Base-by-base conservation (phyloP, 2,113 vertebrate genomes). In the Hipposideros armiger region DNA sequence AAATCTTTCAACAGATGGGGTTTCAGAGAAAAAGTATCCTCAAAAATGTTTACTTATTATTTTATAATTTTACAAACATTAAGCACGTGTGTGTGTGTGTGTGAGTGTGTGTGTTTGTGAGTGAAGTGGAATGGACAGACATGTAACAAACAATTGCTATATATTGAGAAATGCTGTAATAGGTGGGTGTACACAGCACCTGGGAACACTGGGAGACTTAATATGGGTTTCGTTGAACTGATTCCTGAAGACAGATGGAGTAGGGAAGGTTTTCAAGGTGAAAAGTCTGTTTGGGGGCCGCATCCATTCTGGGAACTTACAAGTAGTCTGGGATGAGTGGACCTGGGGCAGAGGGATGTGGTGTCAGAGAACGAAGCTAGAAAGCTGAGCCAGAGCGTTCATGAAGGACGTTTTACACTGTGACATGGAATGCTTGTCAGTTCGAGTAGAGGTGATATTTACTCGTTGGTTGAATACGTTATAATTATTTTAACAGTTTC, bases 401-500 rank as follows among this genome's bases (percentile, higher is more conserved):
- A 40, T 50, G 45, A 84, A n/a, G 62, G 86, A 32, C 45, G 20
- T 84, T 91, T 36, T 58, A 42, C 45, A 13, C 26, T 58, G 30
- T 26, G 56, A 72, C 24, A 13, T 80, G 17, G 28, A 76, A 11
- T 91, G 20, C 45, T 86, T 70, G 17, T 84, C 58, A 81, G 7
- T 47, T 56, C 15, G 36, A 15, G 26, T 42, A 66, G 8, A 24
- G 52, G 4, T 66, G 50, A 28, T 5, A 42, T 42, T 58, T 72
- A 30, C 11, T n/a, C 54, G 32, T 95, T 47, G 4, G 24, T 70
- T 80, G 58, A 90, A 72, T 52, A 1, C 17, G 32, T 42, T 86
- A 32, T 77, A 64, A 67, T 66, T 56, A 85, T 73, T 83, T 80
- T 94, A 92, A 72, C 56, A 67, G 7, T 83, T 95, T 60, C 81